These are phyloP conservation scores for Heloderma charlesbogerti DNA, from an alignment of 2,113 vertebrate species.

Conservation along the genomic window DNA sequence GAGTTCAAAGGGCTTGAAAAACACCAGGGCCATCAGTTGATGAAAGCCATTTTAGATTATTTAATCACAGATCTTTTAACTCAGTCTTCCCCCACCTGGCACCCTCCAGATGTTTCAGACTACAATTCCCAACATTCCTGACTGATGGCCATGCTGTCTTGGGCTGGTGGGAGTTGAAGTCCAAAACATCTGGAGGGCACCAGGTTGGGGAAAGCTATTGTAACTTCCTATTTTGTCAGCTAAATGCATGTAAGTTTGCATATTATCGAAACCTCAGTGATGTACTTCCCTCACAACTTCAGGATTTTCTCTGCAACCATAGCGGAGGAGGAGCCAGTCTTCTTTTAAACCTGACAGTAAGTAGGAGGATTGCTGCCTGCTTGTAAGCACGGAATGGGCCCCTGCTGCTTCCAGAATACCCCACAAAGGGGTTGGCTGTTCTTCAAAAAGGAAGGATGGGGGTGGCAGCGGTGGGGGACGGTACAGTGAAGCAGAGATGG, in stretches of 20 bases:
- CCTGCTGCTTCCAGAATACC: not conserved
- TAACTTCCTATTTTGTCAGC: not conserved
- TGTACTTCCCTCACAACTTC: not conserved
- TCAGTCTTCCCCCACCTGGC: no score
- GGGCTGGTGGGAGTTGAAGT: no score
- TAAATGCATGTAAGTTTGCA: not conserved
- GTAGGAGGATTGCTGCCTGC: not conserved
- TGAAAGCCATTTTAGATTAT: not conserved
- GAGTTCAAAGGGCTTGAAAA: not conserved
- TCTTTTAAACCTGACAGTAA: no score
- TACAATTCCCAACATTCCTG: no score
- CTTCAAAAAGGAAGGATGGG: not conserved
- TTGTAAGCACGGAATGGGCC: not conserved
- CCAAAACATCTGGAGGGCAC: no score
- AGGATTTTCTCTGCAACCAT: not conserved
- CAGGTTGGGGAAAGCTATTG: no score
- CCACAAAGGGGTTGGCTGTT: not conserved
- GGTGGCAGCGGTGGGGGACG: not conserved
- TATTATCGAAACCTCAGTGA: not conserved
- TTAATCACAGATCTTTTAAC: not conserved
- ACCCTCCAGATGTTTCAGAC: no score
- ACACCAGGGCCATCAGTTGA: not conserved
- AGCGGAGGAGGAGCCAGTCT: not conserved
- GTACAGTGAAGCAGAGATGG: not conserved
- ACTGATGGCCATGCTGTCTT: no score